These are phyloP conservation scores for Eupithecia dodoneata DNA, from an alignment of 2,888 invertebrate genomes.

Conservation along the genomic window DNA sequence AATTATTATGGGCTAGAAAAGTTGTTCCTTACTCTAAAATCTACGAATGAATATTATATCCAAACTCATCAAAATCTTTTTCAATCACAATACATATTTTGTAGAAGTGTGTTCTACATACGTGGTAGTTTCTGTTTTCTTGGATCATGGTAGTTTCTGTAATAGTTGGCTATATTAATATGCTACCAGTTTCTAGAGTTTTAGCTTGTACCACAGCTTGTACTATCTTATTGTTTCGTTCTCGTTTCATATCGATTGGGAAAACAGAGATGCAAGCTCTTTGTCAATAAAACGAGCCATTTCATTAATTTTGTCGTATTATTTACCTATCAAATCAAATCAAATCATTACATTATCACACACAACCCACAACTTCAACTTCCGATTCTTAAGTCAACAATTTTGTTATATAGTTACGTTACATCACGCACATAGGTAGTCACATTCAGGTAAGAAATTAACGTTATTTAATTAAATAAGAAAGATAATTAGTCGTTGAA, in stretches of 20 bases:
- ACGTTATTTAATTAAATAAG: constrained; percentile 11
- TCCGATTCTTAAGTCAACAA: background rate
- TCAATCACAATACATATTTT: too few species aligned
- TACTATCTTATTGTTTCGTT: background rate
- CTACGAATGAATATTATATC: too few species aligned
- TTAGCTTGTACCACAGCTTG: background rate
- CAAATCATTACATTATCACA: too few species aligned
- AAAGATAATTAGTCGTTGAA: background rate
- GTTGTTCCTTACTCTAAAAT: too few species aligned
- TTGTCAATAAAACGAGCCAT: background rate
- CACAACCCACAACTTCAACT: too few species aligned
- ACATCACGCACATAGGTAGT: constrained; percentile 25
- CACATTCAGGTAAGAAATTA: constrained; percentile 15
- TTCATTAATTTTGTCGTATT: background rate
- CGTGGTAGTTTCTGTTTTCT: too few species aligned
- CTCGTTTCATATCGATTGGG: background rate
- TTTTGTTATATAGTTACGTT: constrained; percentile 15
- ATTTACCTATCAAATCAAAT: too few species aligned
- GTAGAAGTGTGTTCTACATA: too few species aligned
- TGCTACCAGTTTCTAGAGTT: background rate
- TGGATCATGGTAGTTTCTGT: background rate
- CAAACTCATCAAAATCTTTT: too few species aligned
- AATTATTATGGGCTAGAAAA: too few species aligned
- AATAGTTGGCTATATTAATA: background rate
- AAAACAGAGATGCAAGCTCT: background rate